Conservation (phyloP, 2,797 vertebrate species). For the Eptatretus atami region DNA sequence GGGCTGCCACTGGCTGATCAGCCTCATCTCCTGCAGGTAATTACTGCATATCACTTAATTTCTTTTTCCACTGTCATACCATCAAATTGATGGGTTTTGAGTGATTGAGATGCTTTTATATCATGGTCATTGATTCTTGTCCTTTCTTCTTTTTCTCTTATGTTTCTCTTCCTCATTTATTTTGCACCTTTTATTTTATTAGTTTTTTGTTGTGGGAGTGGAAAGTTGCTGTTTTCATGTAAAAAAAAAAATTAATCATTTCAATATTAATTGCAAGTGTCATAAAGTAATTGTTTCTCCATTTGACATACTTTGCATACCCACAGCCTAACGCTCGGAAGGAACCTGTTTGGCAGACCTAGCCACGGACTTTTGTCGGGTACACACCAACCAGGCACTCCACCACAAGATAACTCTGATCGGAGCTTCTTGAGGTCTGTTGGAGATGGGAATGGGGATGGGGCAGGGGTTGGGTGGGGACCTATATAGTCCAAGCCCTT, state of each 20-base stretch:
- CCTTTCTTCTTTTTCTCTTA: too few relatives aligned
- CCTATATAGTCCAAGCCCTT: neutral
- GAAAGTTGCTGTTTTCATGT: too few relatives aligned
- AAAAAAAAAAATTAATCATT: too few relatives aligned
- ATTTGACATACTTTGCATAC: slow-evolving; percentile 9
- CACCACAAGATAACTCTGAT: slow-evolving; percentile 58
- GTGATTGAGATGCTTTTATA: too few relatives aligned
- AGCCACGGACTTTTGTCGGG: slow-evolving; percentile 91
- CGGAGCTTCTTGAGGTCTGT: slow-evolving; percentile 91
- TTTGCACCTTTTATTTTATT: too few relatives aligned
- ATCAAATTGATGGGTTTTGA: too few relatives aligned
- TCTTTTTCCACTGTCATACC: too few relatives aligned
- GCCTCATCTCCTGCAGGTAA: slow-evolving; percentile 89
- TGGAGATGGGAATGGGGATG: neutral
- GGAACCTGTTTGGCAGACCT: slow-evolving; percentile 82
- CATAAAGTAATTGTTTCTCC: too few relatives aligned
- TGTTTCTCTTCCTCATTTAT: too few relatives aligned
- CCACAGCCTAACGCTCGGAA: slow-evolving; percentile 85
- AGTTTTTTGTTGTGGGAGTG: too few relatives aligned
- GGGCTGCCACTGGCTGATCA: slow-evolving; percentile 81
- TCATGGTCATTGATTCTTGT: too few relatives aligned
- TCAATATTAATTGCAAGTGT: too few relatives aligned
- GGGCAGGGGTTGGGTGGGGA: neutral
- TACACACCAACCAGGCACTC: slow-evolving; percentile 59
- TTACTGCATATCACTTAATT: neutral